Evolutionary conservation across 2,797 vertebrate species (phyloP), one percentile per base, ranked within the genome.

Genomic region (Hippocampus kuda): DNA sequence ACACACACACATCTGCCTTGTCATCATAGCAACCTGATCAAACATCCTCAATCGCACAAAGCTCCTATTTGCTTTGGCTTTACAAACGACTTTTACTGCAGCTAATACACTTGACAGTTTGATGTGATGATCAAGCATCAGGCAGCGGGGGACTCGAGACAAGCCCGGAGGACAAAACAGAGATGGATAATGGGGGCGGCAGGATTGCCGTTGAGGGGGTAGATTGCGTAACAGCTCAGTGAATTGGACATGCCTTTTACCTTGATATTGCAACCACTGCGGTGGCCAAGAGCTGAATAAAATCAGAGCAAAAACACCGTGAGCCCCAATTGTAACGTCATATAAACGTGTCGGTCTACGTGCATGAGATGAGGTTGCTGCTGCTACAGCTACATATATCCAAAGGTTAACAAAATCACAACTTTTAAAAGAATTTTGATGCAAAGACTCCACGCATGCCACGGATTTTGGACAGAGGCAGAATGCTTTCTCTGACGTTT

Each of bases 71-170:
- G 67, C 65, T 51, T 75, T 0, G 30, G 41, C 72, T 70, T 79
- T 68, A 67, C 1, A 27, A 73, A 44, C 12, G 22, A 67, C 69
- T 67, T 76, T 73, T 68, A 63, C 83, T 67, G 68, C 77, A 70
- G 69, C 65, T 64, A 69, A 67, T 73, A 75, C 81, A 75, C 81
- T 80, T 83, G 79, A 82, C 79, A 80, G 77, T 75, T 77, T 68
- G 75, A 75, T 80, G 83, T 78, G 75, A 86, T 68, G 77, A 74
- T 78, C 72, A 56, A 42, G 70, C 68, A 66, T 68, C 26, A 68
- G 26, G 73, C 61, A 24, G 68, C 53, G 53, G 16, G 42, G n/a
- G 41, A 62, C 30, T 34, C 34, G 63, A 60, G 72, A 71, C 20
- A 4, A 71, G 69, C 75, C 66, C 65, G 26, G 68, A 79, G 66